Evolutionary conservation across 2,888 invertebrate species (phyloP), one percentile per base, ranked within the genome.

Genomic region (Drosophila pullipes): DNA sequence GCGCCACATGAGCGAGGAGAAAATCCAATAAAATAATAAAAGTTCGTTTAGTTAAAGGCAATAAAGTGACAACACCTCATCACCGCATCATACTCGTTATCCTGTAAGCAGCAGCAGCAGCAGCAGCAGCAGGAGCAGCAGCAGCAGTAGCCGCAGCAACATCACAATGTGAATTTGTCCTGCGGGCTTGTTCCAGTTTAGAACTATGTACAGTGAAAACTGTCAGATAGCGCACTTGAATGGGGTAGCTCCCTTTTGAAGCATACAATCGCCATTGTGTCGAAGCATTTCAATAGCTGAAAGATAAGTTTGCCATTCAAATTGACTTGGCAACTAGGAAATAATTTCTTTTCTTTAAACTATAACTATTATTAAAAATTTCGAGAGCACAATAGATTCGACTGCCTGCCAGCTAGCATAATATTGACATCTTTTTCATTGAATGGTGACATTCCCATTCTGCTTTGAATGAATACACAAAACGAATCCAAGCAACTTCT

Each of bases 21-120:
- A 58, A 58, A 62, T 72, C 84, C 73, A 89, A 85, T 86, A 89
- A 89, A 90, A 89, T 89, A 90, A 90, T 89, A 90, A 85, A 90
- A 89, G 79, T 74, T 73, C 67, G 88, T 87, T 86, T 89, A 81
- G 88, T 85, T 89, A 85, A 89, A 75, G 83, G 90, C 85, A 73
- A 83, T 82, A 82, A 91, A 87, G 74, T 72, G 83, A 82, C 88
- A 89, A 89, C 90, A 87, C 85, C 78, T 89, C 81, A 59, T 82
- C 77, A 22, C 82, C 82, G 64, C 54, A 62, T 75, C 62, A 62
- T 53, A 39, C 52, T 55, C 55, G 22, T 65, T 72, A 60, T 73
- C 64, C 65, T 35, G 37, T 41, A 33, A 70, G 28, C 69, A 44
- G 13, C 53, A 11, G 9, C 4, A 37, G 0, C 58, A 35, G 16